Evolutionary conservation across 30 jellyfish, hydroid and myxozoan species (phyloP), one percentile per base, ranked within the genome.

Genomic region (Aurelia sp.): DNA sequence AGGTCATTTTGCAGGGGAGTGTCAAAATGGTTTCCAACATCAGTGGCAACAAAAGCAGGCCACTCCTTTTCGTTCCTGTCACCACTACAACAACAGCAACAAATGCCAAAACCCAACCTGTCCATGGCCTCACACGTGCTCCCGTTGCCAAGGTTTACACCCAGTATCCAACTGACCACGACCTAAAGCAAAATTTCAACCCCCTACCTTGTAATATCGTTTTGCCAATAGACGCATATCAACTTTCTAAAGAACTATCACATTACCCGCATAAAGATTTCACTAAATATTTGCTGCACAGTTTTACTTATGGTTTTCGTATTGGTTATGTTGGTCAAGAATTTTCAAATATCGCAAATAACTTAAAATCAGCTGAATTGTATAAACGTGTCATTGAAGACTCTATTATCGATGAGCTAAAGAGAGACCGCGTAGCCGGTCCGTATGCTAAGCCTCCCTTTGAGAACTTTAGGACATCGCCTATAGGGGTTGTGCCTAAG

Each of bases 301-400:
- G 79, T 31, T 58, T 77, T 13, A n/a, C 15, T 9, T 8, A 77
- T 58, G 88, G 88, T n/a, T 77, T 77, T 58, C 41, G 53, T 33
- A 24, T 77, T 62, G 81, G 89, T 13, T 78, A 62, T 47, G 5
- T 22, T 7, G 89, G 80, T 67, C 80, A 64, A n/a, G 53, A 78
- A 15, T 65, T 41, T 47, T 1, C 20, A 3, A 22, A 17, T 8
- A 38, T n/a, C 0, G n/a, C 80, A 5, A 1, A 17, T 4, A 78
- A 78, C 81, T 22, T 62, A n/a, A 40, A 62, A 7, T 78, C 81
- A 5, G 89, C 89, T 19, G 38, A n/a, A 4, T 35, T 17, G 5
- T 4, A 78, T 62, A 31, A 44, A 38, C 8, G 18, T 19, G 13
- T 18, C 0, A 5, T 78, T 6, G 15, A 6, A 18, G 70, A 63